A percentile compares a stretch with the other conserved stretches of the same genome.
Evolutionary conservation across 1,140 invertebrate species (phyloP).

Genomic region (Sycobia sp.): DNA sequence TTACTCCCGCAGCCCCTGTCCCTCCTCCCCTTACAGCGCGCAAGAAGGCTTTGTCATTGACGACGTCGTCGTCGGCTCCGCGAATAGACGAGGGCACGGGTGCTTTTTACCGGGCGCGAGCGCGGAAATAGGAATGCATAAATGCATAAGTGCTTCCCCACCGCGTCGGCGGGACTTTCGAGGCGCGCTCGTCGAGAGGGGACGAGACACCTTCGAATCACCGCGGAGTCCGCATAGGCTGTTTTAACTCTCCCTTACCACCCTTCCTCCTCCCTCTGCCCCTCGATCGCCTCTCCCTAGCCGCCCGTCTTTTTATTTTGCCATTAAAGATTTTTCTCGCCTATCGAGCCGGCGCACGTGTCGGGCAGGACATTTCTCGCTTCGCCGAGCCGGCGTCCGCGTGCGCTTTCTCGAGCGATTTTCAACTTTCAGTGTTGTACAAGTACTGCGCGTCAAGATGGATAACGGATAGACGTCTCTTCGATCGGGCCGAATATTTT

Average conservation of each 20-base stretch:
- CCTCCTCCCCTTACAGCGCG: neutral
- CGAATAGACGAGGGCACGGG: constrained; percentile 21
- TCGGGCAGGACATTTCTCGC: constrained; percentile 10
- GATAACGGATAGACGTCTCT: too few relatives aligned
- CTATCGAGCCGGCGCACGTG: neutral
- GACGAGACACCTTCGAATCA: constrained; percentile 7
- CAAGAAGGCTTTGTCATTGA: constrained; percentile 32
- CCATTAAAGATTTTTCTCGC: constrained; percentile 33
- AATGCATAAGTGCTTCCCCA: constrained; percentile 61
- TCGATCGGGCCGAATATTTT: too few relatives aligned
- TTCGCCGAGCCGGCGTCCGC: neutral
- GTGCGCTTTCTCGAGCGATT: constrained; percentile 6
- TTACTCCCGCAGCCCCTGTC: constrained; percentile 20
- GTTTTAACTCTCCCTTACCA: constrained; percentile 39
- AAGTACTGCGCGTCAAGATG: too few relatives aligned
- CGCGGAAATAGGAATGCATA: constrained; percentile 64
- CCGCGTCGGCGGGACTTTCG: constrained; percentile 29
- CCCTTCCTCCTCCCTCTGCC: constrained; percentile 24
- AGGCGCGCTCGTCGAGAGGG: constrained; percentile 16
- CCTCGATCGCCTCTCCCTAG: too few relatives aligned
- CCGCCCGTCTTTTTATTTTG: neutral
- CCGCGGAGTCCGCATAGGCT: constrained; percentile 29
- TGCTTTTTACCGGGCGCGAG: constrained; percentile 50
- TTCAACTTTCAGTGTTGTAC: too few relatives aligned
- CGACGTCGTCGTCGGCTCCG: too few relatives aligned